Evolutionary conservation across 2,113 vertebrate genomes (phyloP).

Genomic region (Arothron firmamentum): DNA sequence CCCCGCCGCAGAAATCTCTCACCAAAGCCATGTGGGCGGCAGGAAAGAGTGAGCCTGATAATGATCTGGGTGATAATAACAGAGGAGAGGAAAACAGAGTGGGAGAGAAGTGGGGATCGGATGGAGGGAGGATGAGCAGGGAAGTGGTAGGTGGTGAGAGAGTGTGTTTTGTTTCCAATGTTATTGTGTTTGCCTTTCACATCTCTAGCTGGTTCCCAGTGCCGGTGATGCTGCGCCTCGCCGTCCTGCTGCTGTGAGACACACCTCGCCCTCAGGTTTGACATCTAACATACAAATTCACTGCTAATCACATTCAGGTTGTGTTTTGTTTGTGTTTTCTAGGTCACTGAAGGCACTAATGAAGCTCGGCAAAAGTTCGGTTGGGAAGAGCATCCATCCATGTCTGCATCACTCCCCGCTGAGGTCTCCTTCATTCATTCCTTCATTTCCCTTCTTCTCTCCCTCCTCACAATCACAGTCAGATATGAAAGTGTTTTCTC

Average conservation of each 20-base stretch:
- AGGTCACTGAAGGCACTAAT: too few species aligned
- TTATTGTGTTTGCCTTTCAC: conserved; percentile 22
- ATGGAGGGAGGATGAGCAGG: conserved; percentile 39
- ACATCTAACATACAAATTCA: too few species aligned
- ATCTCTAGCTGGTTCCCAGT: conserved; percentile 35
- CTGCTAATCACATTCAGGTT: too few species aligned
- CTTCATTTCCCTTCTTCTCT: background rate
- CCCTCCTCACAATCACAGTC: background rate
- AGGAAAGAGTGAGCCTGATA: conserved; percentile 54
- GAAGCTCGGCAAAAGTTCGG: too few species aligned
- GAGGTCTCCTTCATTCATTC: too few species aligned
- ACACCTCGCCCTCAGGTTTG: too few species aligned
- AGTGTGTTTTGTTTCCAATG: conserved; percentile 12
- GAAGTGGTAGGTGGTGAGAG: conserved; percentile 50
- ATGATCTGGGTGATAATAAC: conserved; percentile 66
- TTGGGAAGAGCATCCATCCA: too few species aligned
- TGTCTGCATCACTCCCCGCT: too few species aligned
- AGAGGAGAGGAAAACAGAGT: conserved; percentile 49
- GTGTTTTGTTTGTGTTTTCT: too few species aligned
- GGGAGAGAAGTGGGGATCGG: conserved; percentile 31
- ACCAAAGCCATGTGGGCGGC: conserved; percentile 60
- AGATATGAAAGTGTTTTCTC: background rate
- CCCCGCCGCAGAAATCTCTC: conserved; percentile 64
- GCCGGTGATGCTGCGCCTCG: conserved; percentile 9
- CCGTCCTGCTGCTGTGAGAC: too few species aligned